These are phyloP conservation scores for Anolis carolinensis DNA, from an alignment of 2,113 vertebrate species.

Conservation along the genomic window DNA sequence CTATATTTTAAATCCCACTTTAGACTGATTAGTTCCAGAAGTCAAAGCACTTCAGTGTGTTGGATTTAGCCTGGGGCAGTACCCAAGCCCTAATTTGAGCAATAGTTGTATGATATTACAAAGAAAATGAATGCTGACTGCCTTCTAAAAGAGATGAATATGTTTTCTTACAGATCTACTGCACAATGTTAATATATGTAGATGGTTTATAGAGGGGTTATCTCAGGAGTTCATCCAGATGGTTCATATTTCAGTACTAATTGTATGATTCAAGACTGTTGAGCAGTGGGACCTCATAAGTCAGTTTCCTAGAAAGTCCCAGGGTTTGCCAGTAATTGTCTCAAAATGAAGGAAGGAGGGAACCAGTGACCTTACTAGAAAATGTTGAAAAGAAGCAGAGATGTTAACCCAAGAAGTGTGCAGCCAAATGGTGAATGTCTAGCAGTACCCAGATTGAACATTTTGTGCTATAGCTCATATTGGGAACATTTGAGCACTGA, in stretches of 20 bases:
- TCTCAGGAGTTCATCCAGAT: background rate
- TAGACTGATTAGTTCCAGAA: slow-evolving; percentile 20
- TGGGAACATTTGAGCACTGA: too few species aligned
- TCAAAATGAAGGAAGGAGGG: too few species aligned
- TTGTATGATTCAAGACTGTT: background rate
- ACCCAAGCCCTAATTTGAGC: background rate
- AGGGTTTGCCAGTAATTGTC: too few species aligned
- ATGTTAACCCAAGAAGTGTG: too few species aligned
- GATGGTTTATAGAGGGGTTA: background rate
- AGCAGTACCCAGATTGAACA: too few species aligned
- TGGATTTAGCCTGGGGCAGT: background rate
- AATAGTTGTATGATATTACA: background rate
- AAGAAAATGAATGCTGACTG: slow-evolving; percentile 20
- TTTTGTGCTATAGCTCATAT: too few species aligned
- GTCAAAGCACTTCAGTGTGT: background rate
- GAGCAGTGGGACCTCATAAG: background rate
- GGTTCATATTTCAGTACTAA: background rate
- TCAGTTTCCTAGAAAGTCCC: too few species aligned
- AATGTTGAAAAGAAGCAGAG: too few species aligned
- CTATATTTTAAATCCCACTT: slow-evolving; percentile 19
- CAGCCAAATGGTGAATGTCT: too few species aligned
- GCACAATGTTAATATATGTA: background rate
- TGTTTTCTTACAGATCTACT: background rate
- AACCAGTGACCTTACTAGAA: too few species aligned
- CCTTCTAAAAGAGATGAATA: slow-evolving; percentile 13